phyloP scores from a whole-genome alignment of 1,140 invertebrate genomes.

The Drosophila carrolli region DNA sequence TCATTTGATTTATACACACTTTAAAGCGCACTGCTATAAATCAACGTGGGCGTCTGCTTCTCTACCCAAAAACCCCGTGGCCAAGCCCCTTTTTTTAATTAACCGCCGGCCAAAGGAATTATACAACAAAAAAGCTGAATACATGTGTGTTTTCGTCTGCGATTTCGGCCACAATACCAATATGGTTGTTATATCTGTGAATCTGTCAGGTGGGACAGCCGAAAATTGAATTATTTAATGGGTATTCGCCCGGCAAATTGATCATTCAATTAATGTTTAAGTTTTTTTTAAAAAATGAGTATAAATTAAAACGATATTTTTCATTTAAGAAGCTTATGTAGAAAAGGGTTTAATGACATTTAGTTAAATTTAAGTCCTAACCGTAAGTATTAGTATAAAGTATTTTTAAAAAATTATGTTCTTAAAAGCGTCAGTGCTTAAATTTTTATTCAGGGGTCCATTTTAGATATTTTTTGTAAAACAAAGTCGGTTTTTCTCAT shows the following conservation, averaged over 20 bases:
- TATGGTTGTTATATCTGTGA: slow-evolving; percentile 25
- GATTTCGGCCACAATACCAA: slow-evolving; percentile 18
- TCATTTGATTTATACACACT: slow-evolving; percentile 68
- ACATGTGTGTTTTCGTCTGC: slow-evolving; percentile 26
- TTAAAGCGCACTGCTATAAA: slow-evolving; percentile 61
- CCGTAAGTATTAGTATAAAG: too few relatives aligned
- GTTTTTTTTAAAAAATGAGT: too few relatives aligned
- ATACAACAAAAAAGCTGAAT: slow-evolving; percentile 30
- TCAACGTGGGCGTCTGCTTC: slow-evolving; percentile 62
- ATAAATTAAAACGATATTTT: too few relatives aligned
- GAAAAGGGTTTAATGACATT: too few relatives aligned
- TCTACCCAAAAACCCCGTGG: slow-evolving; percentile 18
- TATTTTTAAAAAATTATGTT: too few relatives aligned
- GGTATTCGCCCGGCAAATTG: not conserved
- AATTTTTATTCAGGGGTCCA: too few relatives aligned
- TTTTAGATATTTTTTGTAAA: too few relatives aligned
- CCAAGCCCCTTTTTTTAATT: slow-evolving; percentile 77
- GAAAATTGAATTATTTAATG: slow-evolving; percentile 36
- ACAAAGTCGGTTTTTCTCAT: too few relatives aligned
- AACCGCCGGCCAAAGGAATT: slow-evolving; percentile 54
- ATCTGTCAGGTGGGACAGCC: slow-evolving; percentile 30
- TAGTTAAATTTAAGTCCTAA: too few relatives aligned
- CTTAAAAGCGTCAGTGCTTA: too few relatives aligned
- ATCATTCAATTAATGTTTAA: not conserved
- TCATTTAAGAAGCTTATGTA: too few relatives aligned